Evolutionary conservation across 2,888 invertebrate genomes (phyloP), one percentile per base, ranked within the genome.

Genomic region (Watsonalla binaria): DNA sequence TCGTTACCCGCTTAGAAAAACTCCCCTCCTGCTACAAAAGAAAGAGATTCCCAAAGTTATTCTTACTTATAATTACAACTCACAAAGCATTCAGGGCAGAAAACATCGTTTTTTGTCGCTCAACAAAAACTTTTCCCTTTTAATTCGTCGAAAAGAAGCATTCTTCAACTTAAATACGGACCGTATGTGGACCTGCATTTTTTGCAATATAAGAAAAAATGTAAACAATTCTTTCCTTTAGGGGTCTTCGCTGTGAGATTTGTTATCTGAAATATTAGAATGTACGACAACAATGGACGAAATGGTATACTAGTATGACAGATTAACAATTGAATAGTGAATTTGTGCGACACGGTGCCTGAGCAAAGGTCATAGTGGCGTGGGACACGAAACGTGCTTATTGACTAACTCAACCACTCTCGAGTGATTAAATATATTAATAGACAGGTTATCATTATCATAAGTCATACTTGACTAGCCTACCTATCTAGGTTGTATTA

Each of bases 41-140:
- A 86, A 84, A 85, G 86, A 86, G 78, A 84, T 84, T 84, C 86
- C 84, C 83, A 80, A 86, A 86, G 80, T 85, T 86, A 89, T 89
- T 89, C 83, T 84, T 84, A 82, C 82, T 87, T 85, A 86, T 86
- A 86, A 88, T 87, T 87, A 86, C 77, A 76, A 70, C 68, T 76
- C 76, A 82, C 86, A 85, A 86, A 85, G 86, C 81, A 74, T 81
- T 85, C 83, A 72, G 80, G 74, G 74, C 72, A 77, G 75, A 84
- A 79, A 79, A 78, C 74, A 67, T 70, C 60, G 61, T 61, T 83
- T 83, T 90, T 86, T 86, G 74, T 76, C 58, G 64, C 60, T 55
- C 56, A 61, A 70, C 78, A 84, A 84, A 88, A 90, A 86, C 37
- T 80, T 70, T 67, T 68, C 75, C 79, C 76, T 77, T 71, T 74